Evolutionary conservation across 64 coral and sea anemone genomes (phyloP), one percentile per base, ranked within the genome.

Genomic region (Catalaphyllia jardinei): DNA sequence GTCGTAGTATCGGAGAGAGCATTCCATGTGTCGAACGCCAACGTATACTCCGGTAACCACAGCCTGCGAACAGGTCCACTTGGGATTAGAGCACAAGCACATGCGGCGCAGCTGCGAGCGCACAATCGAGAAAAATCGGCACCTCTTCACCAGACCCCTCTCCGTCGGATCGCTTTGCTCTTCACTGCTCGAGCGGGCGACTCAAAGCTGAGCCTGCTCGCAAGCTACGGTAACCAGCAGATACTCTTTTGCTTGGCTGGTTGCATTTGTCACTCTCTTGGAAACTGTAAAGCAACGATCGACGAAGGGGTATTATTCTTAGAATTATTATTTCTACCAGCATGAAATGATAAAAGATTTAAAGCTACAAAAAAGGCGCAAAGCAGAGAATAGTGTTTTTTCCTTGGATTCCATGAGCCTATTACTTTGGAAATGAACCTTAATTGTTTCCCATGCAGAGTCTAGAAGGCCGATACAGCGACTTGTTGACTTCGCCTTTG

Each of bases 271-370:
- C 72, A 75, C 31, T 31, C 29, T 10, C 29, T 39, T 13, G 18
- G 30, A 14, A n/a, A 31, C 1, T 71, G 82, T 86, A 12, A 35
- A 2, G 31, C 60, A 86, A 86, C 64, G 28, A 86, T 86, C 82
- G 13, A 65, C 64, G 39, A 33, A 71, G 61, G 64, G n/a, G n/a
- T n/a, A n/a, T n/a, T n/a, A 86, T 38, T 0, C 60, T 86, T 39
- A 62, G 82, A 49, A 86, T 86, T 39, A 67, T 31, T 29, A 86
- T 86, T 86, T 86, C 82, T 86, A 62, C 64, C 38, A 69, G 35
- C 61, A n/a, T n/a, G n/a, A n/a, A 86, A 28, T 11, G 82, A 86
- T 20, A 51, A 46, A 10, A 86, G 1, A 60, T 86, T 86, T 22
- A 86, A 49, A 19, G 46, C 52, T 4, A 67, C 60, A 71, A 86